Percentiles rank a stretch among this genome's conserved stretches.
These are phyloP conservation scores for Pterocles burchelli DNA, from an alignment of 2,113 vertebrate genomes.

Conservation along the genomic window DNA sequence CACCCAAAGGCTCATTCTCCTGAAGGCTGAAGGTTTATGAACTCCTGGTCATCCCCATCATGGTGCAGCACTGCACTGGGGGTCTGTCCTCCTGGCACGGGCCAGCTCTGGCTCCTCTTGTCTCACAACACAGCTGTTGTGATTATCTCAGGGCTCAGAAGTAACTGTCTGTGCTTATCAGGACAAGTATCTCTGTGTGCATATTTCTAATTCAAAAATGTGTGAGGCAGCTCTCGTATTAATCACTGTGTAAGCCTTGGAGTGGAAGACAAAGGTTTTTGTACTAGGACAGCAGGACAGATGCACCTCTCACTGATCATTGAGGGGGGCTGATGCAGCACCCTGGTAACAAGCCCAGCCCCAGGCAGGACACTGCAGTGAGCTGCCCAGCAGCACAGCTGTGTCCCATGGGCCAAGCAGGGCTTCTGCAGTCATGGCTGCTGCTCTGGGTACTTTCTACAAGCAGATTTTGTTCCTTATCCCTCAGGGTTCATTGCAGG, in stretches of 20 bases:
- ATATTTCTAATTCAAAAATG: neutral
- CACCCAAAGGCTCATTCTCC: neutral
- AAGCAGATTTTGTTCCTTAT: neutral
- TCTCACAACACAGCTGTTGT: fast-evolving
- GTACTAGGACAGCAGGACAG: neutral
- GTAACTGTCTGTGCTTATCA: neutral
- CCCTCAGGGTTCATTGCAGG: neutral
- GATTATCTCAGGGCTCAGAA: neutral
- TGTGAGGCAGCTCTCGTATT: neutral
- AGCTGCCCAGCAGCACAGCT: neutral
- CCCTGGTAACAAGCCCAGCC: neutral
- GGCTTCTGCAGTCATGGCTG: neutral
- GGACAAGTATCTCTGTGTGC: neutral
- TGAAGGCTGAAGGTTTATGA: neutral
- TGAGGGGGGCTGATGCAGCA: fast-evolving
- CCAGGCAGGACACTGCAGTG: fast-evolving
- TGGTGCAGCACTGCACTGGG: neutral
- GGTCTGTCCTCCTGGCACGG: neutral
- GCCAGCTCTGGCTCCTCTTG: neutral
- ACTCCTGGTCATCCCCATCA: neutral
- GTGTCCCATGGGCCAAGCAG: fast-evolving
- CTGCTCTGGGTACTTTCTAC: neutral
- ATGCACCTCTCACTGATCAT: neutral
- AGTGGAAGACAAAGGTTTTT: neutral
- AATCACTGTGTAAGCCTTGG: neutral